Base-by-base conservation (phyloP, 2,888 invertebrate genomes). In the Amphimallon solstitiale region DNA sequence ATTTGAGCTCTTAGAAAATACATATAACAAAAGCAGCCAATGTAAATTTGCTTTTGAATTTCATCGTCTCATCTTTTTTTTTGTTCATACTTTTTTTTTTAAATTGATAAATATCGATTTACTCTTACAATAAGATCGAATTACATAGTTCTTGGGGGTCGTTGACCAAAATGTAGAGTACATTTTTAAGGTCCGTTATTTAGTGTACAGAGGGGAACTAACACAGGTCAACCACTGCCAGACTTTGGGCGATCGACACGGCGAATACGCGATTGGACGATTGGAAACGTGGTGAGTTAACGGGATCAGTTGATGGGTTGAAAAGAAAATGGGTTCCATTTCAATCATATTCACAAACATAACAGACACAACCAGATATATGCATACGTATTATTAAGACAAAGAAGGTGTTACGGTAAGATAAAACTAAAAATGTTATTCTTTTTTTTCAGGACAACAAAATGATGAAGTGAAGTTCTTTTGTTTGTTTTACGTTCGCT, bases 101-200 rank as follows among this genome's bases (percentile, higher is more conserved):
- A 7, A 34, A 23, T 15, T 12, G 54, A 59, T 65, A 71, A 70
- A 68, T 71, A 71, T 72, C 72, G 65, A 64, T 71, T 73, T 71
- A 70, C 73, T 72, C 65, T 71, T 68, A 69, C 70, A 73, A 71
- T 69, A 72, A 68, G 72, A 73, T 73, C 73, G 69, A 71, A 74
- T 74, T 74, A 72, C 56, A 29, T 52, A 52, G 40, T 23, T 43
- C 6, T 40, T 43, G 60, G 34, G 66, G 67, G 67, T 79, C 79
- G 76, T 72, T 75, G 79, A 79, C 80, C 79, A 79, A 79, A 79
- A 80, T 79, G 74, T 80, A 75, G 79, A 78, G 73, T 78, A 79
- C 74, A 78, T 78, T 79, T 77, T 76, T 74, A 75, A 76, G 56
- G 73, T 71, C 80, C 80, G 80, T 80, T 80, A 80, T 77, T 74